Base-by-base conservation (phyloP, 2,113 vertebrate species). In the Fregetta grallaria region DNA sequence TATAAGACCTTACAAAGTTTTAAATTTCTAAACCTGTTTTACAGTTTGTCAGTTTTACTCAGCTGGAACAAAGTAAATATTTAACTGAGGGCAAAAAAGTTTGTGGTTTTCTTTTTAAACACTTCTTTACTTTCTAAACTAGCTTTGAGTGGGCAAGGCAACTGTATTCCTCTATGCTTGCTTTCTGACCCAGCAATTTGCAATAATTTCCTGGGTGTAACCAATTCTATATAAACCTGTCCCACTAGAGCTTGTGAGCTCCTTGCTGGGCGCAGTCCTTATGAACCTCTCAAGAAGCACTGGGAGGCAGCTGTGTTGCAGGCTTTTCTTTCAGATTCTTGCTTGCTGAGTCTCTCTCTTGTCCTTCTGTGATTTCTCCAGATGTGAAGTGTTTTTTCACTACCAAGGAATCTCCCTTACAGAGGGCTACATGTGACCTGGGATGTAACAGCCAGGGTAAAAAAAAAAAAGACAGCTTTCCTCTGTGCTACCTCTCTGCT, bases 1-100 rank as follows among this genome's bases (percentile, higher is more conserved):
- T 88, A 13, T 36, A 66, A 72, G 29, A 72, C 21, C 4, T 58
- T 0, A 0, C 14, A 47, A 83, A 62, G 3, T 75, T 79, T 42
- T 27, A 10, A 29, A 25, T 80, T 83, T 65, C 49, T 45, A 32
- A 83, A 86, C n/a, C 7, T 38, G 6, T 56, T 73, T 49, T 34
- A n/a, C 14, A 53, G 11, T 40, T 3, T 61, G 32, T n/a, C 40
- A 81, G 36, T 63, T 66, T 91, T 62, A 49, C 34, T 91, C 8
- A 23, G 5, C 3, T 36, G 14, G 56, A 67, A 17, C 7, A 38
- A 86, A 30, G 66, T 30, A 86, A 79, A 67, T 75, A 67, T 67
- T 94, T 82, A 88, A n/a, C 11, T 18, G 30, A 74, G 12, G 27
- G 3, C 12, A 67, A 25, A 66, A 71, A 58, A 88, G 0, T 22